These are phyloP conservation scores for Callocephalon fimbriatum DNA, from an alignment of 2,113 vertebrate species.

Conservation along the genomic window DNA sequence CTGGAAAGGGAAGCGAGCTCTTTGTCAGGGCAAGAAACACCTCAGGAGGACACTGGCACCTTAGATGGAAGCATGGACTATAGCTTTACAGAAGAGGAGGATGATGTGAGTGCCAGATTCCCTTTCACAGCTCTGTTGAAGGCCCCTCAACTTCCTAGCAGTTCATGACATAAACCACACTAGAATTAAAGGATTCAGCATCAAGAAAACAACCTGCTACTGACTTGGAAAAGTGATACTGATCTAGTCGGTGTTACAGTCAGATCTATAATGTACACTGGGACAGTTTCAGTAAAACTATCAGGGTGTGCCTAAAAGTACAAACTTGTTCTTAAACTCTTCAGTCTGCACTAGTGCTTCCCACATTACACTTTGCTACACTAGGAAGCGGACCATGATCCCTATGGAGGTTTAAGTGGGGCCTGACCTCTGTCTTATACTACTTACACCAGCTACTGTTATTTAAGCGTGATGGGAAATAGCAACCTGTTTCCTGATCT, in stretches of 20 bases:
- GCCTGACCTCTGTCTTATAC: neutral
- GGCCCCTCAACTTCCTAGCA: neutral
- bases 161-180: neutral
- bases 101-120: neutral
- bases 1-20: neutral
- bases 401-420: neutral
- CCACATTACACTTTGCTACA: neutral
- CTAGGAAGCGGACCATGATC: neutral
- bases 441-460: neutral
- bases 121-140: neutral
- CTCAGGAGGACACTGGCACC: neutral
- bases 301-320: neutral
- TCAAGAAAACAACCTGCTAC: neutral
- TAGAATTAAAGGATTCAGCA: neutral
- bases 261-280: rapidly evolving
- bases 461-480: neutral
- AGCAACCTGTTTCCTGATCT: neutral
- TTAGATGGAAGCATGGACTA: neutral
- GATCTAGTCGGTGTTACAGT: neutral
- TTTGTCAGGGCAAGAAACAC: neutral
- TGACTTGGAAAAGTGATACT: neutral
- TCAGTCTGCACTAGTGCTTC: neutral
- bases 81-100: neutral
- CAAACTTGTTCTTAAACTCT: neutral
- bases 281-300: neutral